A percentile compares a stretch with the other conserved stretches of the same genome.
phyloP scores from a whole-genome alignment of 2,797 vertebrate species.

The Picus viridis region DNA sequence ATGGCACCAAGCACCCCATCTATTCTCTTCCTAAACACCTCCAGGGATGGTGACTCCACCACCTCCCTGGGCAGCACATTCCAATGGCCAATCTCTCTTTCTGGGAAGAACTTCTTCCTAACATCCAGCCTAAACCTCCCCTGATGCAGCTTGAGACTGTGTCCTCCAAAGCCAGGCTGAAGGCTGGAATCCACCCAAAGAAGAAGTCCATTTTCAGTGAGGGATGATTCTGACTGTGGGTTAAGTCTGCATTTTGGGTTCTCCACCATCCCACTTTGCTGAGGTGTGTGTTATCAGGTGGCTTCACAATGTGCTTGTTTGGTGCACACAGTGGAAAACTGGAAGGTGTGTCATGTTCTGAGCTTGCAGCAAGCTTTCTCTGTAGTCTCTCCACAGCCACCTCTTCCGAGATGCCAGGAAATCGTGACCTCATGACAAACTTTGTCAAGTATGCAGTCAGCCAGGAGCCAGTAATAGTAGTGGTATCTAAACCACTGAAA shows the following conservation, averaged over 20 bases:
- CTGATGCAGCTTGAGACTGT: no score
- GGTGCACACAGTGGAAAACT: neutral
- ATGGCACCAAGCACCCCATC: no score
- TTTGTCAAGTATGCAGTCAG: conserved; percentile 48
- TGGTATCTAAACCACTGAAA: conserved; percentile 37
- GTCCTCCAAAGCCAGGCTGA: neutral
- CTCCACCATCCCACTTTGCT: neutral
- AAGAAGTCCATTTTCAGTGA: neutral
- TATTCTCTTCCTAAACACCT: no score
- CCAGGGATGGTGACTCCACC: no score
- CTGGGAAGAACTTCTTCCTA: no score
- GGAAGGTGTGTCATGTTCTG: neutral
- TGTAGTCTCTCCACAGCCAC: neutral
- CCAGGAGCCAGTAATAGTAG: conserved; percentile 49
- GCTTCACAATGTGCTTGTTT: neutral
- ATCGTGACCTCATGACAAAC: neutral
- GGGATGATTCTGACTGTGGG: neutral
- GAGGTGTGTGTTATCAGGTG: neutral
- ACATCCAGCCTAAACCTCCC: no score
- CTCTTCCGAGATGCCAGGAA: neutral
- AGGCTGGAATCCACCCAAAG: neutral
- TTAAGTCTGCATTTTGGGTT: neutral
- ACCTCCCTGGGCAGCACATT: no score
- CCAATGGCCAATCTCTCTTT: no score
- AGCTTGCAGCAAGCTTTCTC: neutral